These are phyloP conservation scores for Cheilosia grossa DNA, from an alignment of 2,888 invertebrate genomes.

Conservation along the genomic window DNA sequence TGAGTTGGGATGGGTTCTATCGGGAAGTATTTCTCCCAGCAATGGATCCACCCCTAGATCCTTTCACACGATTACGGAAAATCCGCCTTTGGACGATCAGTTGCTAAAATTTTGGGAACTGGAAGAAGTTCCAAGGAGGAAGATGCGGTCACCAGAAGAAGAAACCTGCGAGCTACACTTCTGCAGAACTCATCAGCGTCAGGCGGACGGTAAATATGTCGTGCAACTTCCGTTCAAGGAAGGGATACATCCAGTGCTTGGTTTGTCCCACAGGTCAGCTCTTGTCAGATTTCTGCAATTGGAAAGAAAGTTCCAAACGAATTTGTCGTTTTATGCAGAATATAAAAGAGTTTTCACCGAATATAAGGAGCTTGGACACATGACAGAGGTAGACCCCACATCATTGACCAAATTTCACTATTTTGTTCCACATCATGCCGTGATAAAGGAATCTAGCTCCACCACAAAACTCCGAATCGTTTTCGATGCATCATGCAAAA, in stretches of 20 bases:
- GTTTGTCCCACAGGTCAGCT: too few species aligned
- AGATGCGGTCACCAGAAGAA: constrained; percentile 2
- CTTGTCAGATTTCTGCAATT: too few species aligned
- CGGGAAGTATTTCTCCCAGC: too few species aligned
- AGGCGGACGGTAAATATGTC: neutral
- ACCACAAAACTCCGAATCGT: too few species aligned
- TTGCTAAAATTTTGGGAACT: neutral
- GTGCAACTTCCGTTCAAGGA: too few species aligned
- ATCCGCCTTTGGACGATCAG: too few species aligned
- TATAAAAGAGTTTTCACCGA: neutral
- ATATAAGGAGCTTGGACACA: constrained; percentile 1
- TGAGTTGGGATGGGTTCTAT: too few species aligned
- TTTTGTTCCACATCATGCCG: neutral
- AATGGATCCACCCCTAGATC: too few species aligned
- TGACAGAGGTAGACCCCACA: neutral
- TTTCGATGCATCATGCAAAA: too few species aligned
- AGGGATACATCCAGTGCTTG: too few species aligned
- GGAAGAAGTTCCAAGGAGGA: constrained; percentile 6
- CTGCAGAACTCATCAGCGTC: constrained; percentile 14
- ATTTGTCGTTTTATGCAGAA: neutral
- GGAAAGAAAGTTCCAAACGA: neutral
- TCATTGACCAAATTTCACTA: neutral
- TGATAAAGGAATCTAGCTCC: too few species aligned
- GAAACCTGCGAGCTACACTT: constrained; percentile 12
- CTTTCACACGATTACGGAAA: too few species aligned